Base-by-base conservation (phyloP, 2,113 vertebrate genomes). In the Siniperca chuatsi region DNA sequence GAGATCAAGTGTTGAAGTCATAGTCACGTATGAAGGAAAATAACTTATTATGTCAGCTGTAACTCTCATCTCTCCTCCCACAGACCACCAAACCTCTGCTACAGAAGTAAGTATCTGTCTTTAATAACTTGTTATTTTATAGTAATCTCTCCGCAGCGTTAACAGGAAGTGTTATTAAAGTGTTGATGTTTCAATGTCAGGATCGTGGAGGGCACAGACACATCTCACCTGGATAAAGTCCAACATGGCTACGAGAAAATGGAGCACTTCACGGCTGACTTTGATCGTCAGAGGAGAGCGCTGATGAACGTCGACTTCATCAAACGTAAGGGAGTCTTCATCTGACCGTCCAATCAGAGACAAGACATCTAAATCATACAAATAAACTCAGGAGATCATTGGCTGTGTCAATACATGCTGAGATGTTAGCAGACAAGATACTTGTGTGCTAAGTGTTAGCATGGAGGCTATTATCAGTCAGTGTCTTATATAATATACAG, bases 181-280 rank as follows among this genome's bases (percentile, higher is more conserved):
- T 44, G 7, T 16, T 25, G 8, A 3, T 48, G n/a, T 48, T 23
- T 68, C 0, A 2, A 9, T 6, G 0, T 25, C 86, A 99, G 98
- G 95, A 96, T 99, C 71, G 86, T 92, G 68, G 96, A 97, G 90
- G 96, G 97, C 67, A 96, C 95, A 0, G 94, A 96, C 94, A 96
- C 95, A 54, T 97, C 97, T 91, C 96, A 98, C 79, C 95, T 98
- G 93, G 97, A 99, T 67, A 97, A 98, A 89, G 90, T 99, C 91
- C 97, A 98, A 54, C 95, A 93, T 0, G 98, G 97, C 2, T 99
- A 99, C 90, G 98, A 99, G 93, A 97, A 95, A 48, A 98, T 99
- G 98, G 96, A 95, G 78, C 97, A 98, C 86, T 98, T 98, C 92
- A 96, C 90, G 9, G 96, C 96, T 18, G 96, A 96, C 81, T 96